Evolutionary conservation across 2,888 invertebrate species (phyloP).

Genomic region (Acholoe squamosa): DNA sequence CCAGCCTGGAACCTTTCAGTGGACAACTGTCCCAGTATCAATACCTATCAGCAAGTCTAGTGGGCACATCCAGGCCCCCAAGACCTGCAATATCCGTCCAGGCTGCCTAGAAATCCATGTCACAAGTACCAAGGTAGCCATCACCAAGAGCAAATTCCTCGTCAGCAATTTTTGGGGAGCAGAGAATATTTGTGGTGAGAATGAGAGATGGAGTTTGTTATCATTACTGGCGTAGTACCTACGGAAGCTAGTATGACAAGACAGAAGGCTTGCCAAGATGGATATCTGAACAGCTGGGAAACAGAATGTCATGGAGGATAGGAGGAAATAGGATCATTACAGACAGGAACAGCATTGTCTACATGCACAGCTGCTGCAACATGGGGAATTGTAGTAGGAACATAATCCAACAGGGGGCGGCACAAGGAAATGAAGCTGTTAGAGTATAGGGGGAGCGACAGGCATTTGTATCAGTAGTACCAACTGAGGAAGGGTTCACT

Average conservation of each 20-base stretch:
- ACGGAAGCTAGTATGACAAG: neutral
- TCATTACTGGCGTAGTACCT: neutral
- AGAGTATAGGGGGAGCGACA: constrained; percentile 12
- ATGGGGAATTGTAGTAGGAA: neutral
- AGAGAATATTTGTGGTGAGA: neutral
- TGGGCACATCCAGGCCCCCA: neutral
- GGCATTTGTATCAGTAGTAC: neutral
- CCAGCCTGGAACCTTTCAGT: constrained; percentile 4
- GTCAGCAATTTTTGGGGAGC: constrained; percentile 7
- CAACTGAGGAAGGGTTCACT: neutral
- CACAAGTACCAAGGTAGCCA: constrained; percentile 1
- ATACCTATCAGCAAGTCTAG: neutral
- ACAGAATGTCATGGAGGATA: neutral
- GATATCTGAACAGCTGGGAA: constrained; percentile 22
- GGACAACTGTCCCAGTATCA: constrained; percentile 25
- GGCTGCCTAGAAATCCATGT: constrained; percentile 12
- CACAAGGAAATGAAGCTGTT: constrained; percentile 18
- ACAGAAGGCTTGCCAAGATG: neutral
- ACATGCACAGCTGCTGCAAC: neutral
- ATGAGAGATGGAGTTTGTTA: neutral
- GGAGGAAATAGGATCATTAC: constrained; percentile 12
- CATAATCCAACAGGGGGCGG: constrained; percentile 6
- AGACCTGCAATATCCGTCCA: neutral
- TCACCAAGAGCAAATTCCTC: constrained; percentile 15
- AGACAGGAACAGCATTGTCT: constrained; percentile 12